These are phyloP conservation scores for Amphiura filiformis DNA, from an alignment of 35 echinoderm and acorn worm species.

Conservation along the genomic window DNA sequence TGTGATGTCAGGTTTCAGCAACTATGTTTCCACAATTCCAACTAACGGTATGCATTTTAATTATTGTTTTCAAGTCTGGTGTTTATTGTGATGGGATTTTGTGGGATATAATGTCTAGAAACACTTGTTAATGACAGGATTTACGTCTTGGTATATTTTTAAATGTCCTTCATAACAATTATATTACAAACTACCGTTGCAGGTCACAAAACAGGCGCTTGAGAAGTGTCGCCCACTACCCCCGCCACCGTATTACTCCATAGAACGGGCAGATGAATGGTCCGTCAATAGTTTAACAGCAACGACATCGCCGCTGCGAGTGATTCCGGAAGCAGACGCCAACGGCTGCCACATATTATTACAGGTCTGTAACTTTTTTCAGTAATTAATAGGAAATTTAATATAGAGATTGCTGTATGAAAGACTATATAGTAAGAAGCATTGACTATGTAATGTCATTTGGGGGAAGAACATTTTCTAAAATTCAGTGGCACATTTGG, in stretches of 20 bases:
- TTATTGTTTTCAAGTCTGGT: neutral
- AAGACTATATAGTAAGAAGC: no score
- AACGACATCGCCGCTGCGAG: neutral
- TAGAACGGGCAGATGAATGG: constrained; percentile 68
- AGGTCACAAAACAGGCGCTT: constrained; percentile 1
- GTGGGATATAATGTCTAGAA: neutral
- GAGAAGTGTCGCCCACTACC: constrained; percentile 41
- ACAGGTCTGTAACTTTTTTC: neutral
- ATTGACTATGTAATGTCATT: no score
- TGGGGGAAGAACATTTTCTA: no score
- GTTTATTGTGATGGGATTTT: neutral
- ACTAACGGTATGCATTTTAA: no score
- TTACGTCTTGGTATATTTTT: neutral
- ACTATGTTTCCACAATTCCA: no score
- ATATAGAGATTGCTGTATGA: no score
- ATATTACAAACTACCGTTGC: neutral
- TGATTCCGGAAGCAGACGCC: constrained; percentile 23
- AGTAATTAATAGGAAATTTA: neutral
- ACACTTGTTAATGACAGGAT: neutral
- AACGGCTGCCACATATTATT: constrained; percentile 7
- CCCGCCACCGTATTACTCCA: constrained; percentile 83
- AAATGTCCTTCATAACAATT: neutral
- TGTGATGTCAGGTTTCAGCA: neutral
- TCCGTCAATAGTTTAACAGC: neutral
- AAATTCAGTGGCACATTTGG: no score